Percentiles rank a stretch among this genome's conserved stretches.
Evolutionary conservation across 2,888 invertebrate genomes (phyloP).

Genomic region (Drosophila ustulata): DNA sequence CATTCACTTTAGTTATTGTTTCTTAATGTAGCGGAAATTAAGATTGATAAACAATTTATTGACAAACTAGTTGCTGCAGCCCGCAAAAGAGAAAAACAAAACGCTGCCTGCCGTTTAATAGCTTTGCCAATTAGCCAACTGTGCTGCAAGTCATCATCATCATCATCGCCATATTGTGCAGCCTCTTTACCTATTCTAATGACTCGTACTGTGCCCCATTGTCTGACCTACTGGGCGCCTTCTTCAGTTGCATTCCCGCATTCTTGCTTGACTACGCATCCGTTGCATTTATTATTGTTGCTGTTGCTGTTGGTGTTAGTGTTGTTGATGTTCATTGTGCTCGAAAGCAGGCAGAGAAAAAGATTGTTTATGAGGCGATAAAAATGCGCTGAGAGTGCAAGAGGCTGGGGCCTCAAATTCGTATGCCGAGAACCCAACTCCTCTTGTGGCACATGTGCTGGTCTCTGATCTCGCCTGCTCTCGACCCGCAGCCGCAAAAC

Average conservation of each 20-base stretch:
- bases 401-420: conserved; percentile 36
- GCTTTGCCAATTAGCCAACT: conserved; percentile 10
- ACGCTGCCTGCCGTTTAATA: conserved; percentile 12
- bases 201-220: conserved; percentile 12
- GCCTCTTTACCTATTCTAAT: conserved; percentile 16
- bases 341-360: conserved; percentile 32
- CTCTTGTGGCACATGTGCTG: conserved; percentile 26
- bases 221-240: conserved; percentile 34
- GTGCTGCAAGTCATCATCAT: conserved; percentile 5
- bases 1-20: conserved; percentile 51
- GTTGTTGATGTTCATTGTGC: conserved; percentile 33
- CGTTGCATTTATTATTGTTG: conserved; percentile 39
- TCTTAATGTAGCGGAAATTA: conserved; percentile 58
- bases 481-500: conserved; percentile 24
- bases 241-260: conserved; percentile 33
- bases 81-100: neutral
- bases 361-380: conserved; percentile 60
- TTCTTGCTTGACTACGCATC: conserved; percentile 49
- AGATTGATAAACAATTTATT: conserved; percentile 68
- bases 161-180: neutral
- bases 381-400: conserved; percentile 32
- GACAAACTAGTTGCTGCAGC: conserved; percentile 38
- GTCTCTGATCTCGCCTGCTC: neutral
- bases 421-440: conserved; percentile 21
- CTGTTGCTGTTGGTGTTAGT: conserved; percentile 21